A percentile compares a stretch with the other conserved stretches of the same genome.
These are phyloP conservation scores for Proteles cristata DNA, from an alignment of 2,113 vertebrate genomes.

Conservation along the genomic window DNA sequence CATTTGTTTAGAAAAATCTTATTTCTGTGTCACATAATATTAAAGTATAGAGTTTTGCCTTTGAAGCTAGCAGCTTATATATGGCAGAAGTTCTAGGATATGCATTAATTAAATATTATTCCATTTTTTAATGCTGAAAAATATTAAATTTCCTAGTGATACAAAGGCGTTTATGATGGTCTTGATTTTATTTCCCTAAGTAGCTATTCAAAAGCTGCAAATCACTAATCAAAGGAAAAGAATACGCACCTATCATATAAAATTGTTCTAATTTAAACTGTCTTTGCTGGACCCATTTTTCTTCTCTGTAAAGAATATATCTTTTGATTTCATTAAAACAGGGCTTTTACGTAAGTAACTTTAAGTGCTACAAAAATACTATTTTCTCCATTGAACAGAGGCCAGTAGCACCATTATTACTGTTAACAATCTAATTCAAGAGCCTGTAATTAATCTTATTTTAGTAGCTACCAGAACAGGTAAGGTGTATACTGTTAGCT, in stretches of 20 bases:
- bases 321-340: slow-evolving; percentile 40
- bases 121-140: slow-evolving; percentile 6
- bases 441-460: slow-evolving; percentile 32
- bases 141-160: slow-evolving; percentile 11
- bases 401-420: neutral
- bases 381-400: neutral
- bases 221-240: slow-evolving; percentile 49
- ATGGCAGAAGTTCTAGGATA: neutral
- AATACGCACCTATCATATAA: neutral
- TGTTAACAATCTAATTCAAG: slow-evolving; percentile 15
- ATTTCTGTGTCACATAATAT: slow-evolving; percentile 28
- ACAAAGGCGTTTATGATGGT: slow-evolving; percentile 48
- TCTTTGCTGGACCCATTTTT: slow-evolving; percentile 23
- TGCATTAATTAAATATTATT: slow-evolving; percentile 27
- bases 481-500: neutral
- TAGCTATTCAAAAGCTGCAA: slow-evolving; percentile 21
- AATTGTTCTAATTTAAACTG: slow-evolving; percentile 54
- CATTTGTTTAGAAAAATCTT: slow-evolving; percentile 57
- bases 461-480: slow-evolving; percentile 14
- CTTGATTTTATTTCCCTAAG: slow-evolving; percentile 61
- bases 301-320: neutral
- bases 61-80: slow-evolving; percentile 16
- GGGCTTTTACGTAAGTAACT: slow-evolving; percentile 11
- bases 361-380: neutral
- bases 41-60: neutral